Evolutionary conservation across 2,797 vertebrate genomes (phyloP).

Genomic region (Pangasius mekongensis): DNA sequence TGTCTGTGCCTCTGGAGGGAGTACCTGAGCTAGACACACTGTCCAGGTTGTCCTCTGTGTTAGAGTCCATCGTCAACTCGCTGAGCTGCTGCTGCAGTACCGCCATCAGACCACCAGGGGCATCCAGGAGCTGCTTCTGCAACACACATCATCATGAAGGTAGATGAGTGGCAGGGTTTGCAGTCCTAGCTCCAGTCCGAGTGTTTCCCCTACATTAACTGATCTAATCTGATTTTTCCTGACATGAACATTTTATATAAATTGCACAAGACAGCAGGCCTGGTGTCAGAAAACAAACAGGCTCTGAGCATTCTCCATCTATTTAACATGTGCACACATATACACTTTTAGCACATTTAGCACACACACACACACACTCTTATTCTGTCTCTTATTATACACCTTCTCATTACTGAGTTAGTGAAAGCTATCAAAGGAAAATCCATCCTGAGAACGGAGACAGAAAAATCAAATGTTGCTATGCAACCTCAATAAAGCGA

Average conservation of each 20-base stretch:
- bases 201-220: neutral
- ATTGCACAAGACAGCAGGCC: too few relatives aligned
- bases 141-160: conserved; percentile 36
- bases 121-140: conserved; percentile 77
- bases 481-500: neutral
- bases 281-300: neutral
- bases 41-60: conserved; percentile 66
- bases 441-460: conserved; percentile 13
- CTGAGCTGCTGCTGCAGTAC: conserved; percentile 86
- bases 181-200: neutral
- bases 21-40: conserved; percentile 81
- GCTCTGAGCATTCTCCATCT: neutral
- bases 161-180: neutral
- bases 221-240: neutral
- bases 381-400: neutral
- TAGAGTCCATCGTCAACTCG: conserved; percentile 76
- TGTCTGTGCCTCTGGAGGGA: conserved; percentile 12
- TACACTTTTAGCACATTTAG: neutral
- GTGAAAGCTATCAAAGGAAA: neutral
- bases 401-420: neutral
- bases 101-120: conserved; percentile 80
- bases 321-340: neutral
- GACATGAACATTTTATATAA: neutral
- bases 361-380: neutral
- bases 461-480: conserved; percentile 11